Base-by-base conservation (phyloP, 2,797 vertebrate species). In the Botia kubotai region DNA sequence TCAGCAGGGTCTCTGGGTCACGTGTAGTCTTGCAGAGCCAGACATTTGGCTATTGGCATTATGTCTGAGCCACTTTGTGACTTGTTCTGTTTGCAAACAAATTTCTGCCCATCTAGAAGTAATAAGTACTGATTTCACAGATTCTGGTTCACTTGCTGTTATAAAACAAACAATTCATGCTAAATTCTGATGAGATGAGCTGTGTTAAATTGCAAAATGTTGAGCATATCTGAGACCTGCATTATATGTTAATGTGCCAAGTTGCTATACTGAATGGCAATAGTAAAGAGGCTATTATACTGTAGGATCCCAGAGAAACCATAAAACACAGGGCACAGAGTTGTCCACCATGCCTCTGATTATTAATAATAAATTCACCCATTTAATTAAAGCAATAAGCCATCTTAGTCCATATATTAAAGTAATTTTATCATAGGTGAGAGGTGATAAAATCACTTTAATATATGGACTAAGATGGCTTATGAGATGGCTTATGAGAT, bases 31-130 rank as follows among this genome's bases (percentile, higher is more conserved):
- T 63, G 60, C 60, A 29, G 14, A 63, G 2, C 12, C 26, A 63
- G 60, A 63, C 60, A 3, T 63, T 17, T 76, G 48, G 48, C 48
- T 66, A 39, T 33, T 1, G 19, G 48, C 62, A 67, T 55, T n/a
- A 66, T 53, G 48, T 55, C 74, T 17, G 62, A 66, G 65, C 48
- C 29, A 53, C 26, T 75, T 75, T 62, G 60, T 23, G 12, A 63
- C 55, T 57, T 55, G 16, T 7, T 65, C 6, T 17, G 62, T 14
- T 3, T 36, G 33, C 16, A 36, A 65, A 36, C 33, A 0, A 10
- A 65, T 36, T 5, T 10, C 29, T 65, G 29, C 17, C 60, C 21
- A 14, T 63, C 26, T 12, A 63, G 13, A 63, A 63, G 16, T 16
- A 33, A 13, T 23, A 19, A 55, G 7, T n/a, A 58, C 57, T 58